A percentile compares a stretch with the other conserved stretches of the same genome.
Evolutionary conservation across 35 echinoderm and acorn worm genomes (phyloP).

Genomic region (Eucidaris tribuloides): DNA sequence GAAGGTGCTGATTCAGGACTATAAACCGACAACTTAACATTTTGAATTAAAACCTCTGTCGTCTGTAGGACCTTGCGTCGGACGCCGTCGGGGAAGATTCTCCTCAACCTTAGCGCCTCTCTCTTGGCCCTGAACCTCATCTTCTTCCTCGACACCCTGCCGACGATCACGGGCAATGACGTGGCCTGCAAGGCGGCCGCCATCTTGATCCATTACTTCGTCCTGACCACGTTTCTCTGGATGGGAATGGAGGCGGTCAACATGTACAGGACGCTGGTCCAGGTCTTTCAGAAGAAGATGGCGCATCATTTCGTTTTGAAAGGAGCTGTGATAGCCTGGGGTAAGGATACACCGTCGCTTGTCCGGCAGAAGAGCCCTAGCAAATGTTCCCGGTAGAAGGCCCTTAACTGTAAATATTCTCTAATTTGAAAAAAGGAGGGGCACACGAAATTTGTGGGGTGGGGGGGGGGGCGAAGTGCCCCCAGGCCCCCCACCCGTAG

Average conservation of each 20-base stretch:
- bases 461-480: no score
- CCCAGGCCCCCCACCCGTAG: no score
- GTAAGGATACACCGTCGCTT: no score
- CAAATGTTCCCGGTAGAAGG: no score
- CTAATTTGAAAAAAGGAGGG: no score
- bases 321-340: slow-evolving; percentile 71
- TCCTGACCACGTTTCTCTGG: slow-evolving; percentile 78
- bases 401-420: no score
- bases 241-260: slow-evolving; percentile 89
- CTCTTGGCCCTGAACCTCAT: slow-evolving; percentile 63
- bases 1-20: background rate
- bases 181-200: slow-evolving; percentile 42
- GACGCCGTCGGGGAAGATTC: slow-evolving; percentile 65
- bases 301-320: slow-evolving; percentile 69
- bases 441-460: no score
- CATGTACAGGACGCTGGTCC: slow-evolving; percentile 77
- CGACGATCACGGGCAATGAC: slow-evolving; percentile 16
- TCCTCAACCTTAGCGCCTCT: slow-evolving; percentile 71
- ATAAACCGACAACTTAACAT: no score
- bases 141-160: slow-evolving; percentile 69
- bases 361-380: no score
- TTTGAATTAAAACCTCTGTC: no score
- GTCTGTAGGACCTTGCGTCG: slow-evolving; percentile 53
- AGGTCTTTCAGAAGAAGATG: slow-evolving; percentile 71
- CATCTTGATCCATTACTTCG: slow-evolving; percentile 86